A percentile compares a stretch with the other conserved stretches of the same genome.
Conservation (phyloP, 2,113 vertebrate species). For the Peromyscus californicus region DNA sequence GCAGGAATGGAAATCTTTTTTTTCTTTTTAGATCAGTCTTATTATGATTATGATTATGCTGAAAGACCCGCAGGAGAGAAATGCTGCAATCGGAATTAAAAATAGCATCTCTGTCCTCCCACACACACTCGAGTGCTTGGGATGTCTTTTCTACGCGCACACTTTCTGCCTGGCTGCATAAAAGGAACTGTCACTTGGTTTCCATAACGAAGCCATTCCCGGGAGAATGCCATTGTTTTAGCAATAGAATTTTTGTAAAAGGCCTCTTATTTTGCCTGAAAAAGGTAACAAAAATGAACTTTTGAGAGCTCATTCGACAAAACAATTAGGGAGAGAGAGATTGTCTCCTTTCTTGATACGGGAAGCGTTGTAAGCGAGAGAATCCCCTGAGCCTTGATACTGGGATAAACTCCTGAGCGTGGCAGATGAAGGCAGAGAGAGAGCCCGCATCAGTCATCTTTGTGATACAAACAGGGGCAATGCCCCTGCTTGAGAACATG, state of each 20-base stretch:
- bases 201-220: slow-evolving; percentile 89
- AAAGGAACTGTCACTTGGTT: slow-evolving; percentile 89
- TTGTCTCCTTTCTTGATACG: slow-evolving; percentile 72
- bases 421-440: neutral
- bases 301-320: slow-evolving; percentile 84
- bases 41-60: slow-evolving; percentile 87
- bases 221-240: slow-evolving; percentile 90
- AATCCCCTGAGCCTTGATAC: slow-evolving; percentile 62
- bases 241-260: slow-evolving; percentile 89
- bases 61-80: slow-evolving; percentile 87
- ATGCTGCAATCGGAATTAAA: slow-evolving; percentile 87
- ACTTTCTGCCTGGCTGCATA: slow-evolving; percentile 89
- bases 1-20: slow-evolving; percentile 80
- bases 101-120: slow-evolving; percentile 89
- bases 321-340: slow-evolving; percentile 83
- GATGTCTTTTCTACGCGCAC: slow-evolving; percentile 90
- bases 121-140: slow-evolving; percentile 86
- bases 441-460: neutral
- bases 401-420: slow-evolving; percentile 65
- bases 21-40: slow-evolving; percentile 81
- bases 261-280: slow-evolving; percentile 87
- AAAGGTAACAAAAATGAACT: slow-evolving; percentile 89
- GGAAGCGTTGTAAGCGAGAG: slow-evolving; percentile 72
- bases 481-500: neutral
- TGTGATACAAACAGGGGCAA: neutral